Conservation (phyloP, 2,888 invertebrate genomes). For the Creontiades dilutus region DNA sequence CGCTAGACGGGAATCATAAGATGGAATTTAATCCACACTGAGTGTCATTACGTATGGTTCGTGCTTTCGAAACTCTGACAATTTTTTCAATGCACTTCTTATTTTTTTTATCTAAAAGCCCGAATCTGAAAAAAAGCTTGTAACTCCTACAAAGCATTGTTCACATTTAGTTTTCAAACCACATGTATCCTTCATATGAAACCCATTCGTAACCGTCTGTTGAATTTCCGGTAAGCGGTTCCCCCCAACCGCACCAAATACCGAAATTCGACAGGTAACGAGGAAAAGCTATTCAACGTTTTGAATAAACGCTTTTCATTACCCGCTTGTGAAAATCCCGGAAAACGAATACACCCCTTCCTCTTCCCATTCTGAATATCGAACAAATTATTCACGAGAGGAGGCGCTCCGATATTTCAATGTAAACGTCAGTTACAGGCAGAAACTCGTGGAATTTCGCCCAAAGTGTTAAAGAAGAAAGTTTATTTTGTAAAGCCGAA, state of each 20-base stretch:
- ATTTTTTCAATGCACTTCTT: too few relatives aligned
- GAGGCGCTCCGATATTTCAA: conserved; percentile 25
- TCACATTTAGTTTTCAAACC: too few relatives aligned
- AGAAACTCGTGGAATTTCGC: background rate
- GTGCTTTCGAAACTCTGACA: too few relatives aligned
- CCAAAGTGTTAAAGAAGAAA: background rate
- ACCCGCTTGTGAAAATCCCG: background rate
- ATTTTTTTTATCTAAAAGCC: too few relatives aligned
- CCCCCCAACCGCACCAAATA: background rate
- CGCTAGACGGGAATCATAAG: too few relatives aligned
- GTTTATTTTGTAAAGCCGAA: background rate
- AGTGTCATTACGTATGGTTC: too few relatives aligned
- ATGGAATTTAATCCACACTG: too few relatives aligned
- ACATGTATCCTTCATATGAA: background rate
- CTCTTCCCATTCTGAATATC: background rate
- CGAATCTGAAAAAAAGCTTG: too few relatives aligned
- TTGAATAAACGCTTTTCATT: conserved; percentile 11
- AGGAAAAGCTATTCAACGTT: background rate
- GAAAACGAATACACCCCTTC: background rate
- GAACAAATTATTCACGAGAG: conserved; percentile 28
- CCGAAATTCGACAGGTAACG: background rate
- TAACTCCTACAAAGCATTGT: too few relatives aligned
- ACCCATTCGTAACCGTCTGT: background rate
- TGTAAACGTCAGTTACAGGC: conserved; percentile 19
- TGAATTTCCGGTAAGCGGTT: background rate